Evolutionary conservation across 2,797 vertebrate genomes (phyloP).

Genomic region (Tinamus major): DNA sequence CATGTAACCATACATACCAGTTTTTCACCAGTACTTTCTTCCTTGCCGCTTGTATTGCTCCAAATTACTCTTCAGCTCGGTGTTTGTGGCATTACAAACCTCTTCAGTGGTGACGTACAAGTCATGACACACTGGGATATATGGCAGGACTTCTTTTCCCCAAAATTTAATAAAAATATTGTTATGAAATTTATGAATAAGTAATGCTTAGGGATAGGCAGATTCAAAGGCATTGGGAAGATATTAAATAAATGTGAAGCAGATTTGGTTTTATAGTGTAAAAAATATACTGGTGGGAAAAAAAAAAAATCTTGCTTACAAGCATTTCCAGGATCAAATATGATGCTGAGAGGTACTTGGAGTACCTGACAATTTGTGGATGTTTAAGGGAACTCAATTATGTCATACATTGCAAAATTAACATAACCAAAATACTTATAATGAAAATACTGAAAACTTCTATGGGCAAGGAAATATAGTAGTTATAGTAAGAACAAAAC

Average conservation of each 20-base stretch:
- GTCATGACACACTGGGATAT: too few relatives aligned
- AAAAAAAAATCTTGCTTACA: not conserved
- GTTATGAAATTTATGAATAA: too few relatives aligned
- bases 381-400: not conserved
- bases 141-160: too few relatives aligned
- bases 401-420: not conserved
- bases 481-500: constrained; percentile 3
- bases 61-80: not conserved
- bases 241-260: too few relatives aligned
- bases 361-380: not conserved
- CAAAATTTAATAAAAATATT: too few relatives aligned
- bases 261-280: too few relatives aligned
- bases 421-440: not conserved
- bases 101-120: not conserved
- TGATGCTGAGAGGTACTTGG: not conserved
- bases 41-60: not conserved
- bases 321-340: not conserved
- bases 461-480: not conserved
- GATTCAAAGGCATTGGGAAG: too few relatives aligned
- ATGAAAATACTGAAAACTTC: not conserved
- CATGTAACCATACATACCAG: not conserved
- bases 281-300: too few relatives aligned
- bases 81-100: not conserved
- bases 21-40: not conserved
- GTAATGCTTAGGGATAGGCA: too few relatives aligned